These are phyloP conservation scores for Neodiprion virginianus DNA, from an alignment of 1,140 invertebrate species.

Conservation along the genomic window DNA sequence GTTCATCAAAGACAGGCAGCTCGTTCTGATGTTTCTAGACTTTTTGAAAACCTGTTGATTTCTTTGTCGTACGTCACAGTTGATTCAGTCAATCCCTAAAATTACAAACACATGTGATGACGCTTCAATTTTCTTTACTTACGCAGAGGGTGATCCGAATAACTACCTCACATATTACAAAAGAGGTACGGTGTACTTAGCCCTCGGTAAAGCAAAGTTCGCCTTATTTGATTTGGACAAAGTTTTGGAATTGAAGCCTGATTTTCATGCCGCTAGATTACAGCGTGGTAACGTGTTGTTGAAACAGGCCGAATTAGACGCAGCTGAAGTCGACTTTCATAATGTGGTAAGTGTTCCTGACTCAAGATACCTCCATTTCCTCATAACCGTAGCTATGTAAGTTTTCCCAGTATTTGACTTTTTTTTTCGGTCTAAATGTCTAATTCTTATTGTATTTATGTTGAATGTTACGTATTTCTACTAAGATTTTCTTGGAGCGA, in stretches of 20 bases:
- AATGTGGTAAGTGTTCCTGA: constrained; percentile 77
- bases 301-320: constrained; percentile 86
- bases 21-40: too few relatives aligned
- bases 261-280: constrained; percentile 88
- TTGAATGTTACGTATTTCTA: too few relatives aligned
- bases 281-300: constrained; percentile 88
- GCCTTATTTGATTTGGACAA: constrained; percentile 92
- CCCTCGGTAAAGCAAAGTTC: constrained; percentile 94
- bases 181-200: constrained; percentile 95
- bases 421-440: not conserved
- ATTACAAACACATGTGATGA: too few relatives aligned
- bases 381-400: not conserved
- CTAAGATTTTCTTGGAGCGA: too few relatives aligned
- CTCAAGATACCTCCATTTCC: not conserved
- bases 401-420: not conserved
- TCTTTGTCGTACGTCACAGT: too few relatives aligned
- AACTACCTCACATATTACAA: constrained; percentile 97
- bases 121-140: constrained; percentile 39
- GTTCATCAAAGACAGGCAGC: not conserved
- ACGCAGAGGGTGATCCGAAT: constrained; percentile 88
- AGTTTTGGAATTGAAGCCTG: constrained; percentile 92
- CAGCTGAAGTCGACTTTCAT: constrained; percentile 84
- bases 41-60: too few relatives aligned
- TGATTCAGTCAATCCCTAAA: too few relatives aligned
- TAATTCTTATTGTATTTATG: not conserved